Base-by-base conservation (phyloP, 2,113 vertebrate genomes). In the Oplegnathus fasciatus region DNA sequence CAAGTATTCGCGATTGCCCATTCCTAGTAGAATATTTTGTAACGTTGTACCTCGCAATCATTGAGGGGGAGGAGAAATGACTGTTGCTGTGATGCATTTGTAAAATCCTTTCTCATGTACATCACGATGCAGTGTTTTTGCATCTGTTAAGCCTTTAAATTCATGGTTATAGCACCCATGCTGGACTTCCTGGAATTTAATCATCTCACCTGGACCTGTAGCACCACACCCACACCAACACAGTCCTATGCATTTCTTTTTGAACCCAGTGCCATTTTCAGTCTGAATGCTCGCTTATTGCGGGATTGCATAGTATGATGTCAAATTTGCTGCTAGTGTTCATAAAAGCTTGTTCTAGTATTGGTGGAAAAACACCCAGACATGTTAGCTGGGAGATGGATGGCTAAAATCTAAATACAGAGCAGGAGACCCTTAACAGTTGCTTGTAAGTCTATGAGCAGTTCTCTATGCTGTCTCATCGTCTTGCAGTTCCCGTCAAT, bases 391-490 rank as follows among this genome's bases (percentile, higher is more conserved):
- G 52, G 28, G 37, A 73, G 68, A 77, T 5, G 60, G 66, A 70
- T 40, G 57, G 32, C 30, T 52, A 34, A 22, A 30, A 48, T 64
- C 50, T 30, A 24, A 74, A 64, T 4, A 55, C 40, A 11, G 37
- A 72, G 75, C 15, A 37, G 37, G 44, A 62, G 48, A 54, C 58
- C 2, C n/a, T 22, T 75, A 50, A 34, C 24, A 22, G 67, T 30
- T 34, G 62, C 32, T 66, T 84, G 24, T 14, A 13, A 17, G 62
- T 71, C 26, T 78, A 15, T 54, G 55, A 55, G 62, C 54, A 37
- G 58, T 32, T 50, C 44, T 54, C 44, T 20, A 1, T 52, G 46
- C 71, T 61, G 44, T 85, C 65, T 62, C 20, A n/a, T 9, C 18
- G 8, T n/a, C 52, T 66, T 50, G 65, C 40, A 67, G 68, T 14